These are phyloP conservation scores for Zaprionus gabonicus DNA, from an alignment of 1,140 invertebrate species.

Conservation along the genomic window DNA sequence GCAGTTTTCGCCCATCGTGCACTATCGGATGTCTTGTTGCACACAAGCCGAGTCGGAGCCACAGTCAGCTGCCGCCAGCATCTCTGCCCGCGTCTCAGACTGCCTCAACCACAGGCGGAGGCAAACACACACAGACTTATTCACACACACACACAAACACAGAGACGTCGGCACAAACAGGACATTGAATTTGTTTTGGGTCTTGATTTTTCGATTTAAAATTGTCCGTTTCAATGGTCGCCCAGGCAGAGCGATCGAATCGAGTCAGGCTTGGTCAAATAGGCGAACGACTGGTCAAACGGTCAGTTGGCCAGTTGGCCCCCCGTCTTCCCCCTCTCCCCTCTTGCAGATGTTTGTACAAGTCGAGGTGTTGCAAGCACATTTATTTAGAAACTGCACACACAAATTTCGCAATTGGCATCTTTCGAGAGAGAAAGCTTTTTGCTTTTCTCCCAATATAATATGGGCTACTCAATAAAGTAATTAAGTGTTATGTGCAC, in stretches of 20 bases:
- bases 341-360: neutral
- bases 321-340: too few species aligned
- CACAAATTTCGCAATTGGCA: constrained; percentile 56
- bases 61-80: neutral
- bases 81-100: neutral
- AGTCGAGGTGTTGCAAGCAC: constrained; percentile 62
- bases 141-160: neutral
- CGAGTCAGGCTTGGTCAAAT: constrained; percentile 23
- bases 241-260: constrained; percentile 4
- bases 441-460: constrained; percentile 20
- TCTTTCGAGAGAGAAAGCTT: constrained; percentile 35
- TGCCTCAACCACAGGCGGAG: constrained; percentile 19
- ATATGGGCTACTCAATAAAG: constrained; percentile 66
- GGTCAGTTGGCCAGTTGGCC: constrained; percentile 13
- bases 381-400: constrained; percentile 66
- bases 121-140: constrained; percentile 30
- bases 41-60: constrained; percentile 3
- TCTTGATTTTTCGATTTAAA: constrained; percentile 82
- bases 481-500: constrained; percentile 59
- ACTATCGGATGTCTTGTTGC: constrained; percentile 36
- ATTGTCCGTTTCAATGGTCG: constrained; percentile 76
- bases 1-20: constrained; percentile 72
- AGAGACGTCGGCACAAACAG: constrained; percentile 57
- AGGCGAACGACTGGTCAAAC: neutral
- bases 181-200: constrained; percentile 82